Conservation (phyloP, 2,888 invertebrate species). For the Hyposoter dolosus region DNA sequence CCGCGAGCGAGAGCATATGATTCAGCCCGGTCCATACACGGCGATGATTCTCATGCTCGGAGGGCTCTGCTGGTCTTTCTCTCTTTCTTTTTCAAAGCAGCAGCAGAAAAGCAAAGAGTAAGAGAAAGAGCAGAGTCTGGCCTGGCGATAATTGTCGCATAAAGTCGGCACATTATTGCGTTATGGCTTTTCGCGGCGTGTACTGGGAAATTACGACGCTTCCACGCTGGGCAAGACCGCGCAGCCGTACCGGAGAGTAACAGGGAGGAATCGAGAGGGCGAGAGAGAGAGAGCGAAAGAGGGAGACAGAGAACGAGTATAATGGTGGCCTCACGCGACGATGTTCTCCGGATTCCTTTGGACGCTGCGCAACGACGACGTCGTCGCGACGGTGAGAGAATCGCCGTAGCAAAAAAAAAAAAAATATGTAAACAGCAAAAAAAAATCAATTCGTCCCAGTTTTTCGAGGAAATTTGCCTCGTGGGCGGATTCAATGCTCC, state of each 20-base stretch:
- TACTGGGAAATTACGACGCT: constrained; percentile 79
- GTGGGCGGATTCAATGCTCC: not conserved
- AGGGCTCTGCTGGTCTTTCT: not conserved
- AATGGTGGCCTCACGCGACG: constrained; percentile 67
- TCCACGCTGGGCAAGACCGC: constrained; percentile 68
- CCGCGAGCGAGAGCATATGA: constrained; percentile 41
- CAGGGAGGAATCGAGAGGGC: constrained; percentile 3
- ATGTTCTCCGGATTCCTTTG: constrained; percentile 65
- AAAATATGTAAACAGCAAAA: not conserved
- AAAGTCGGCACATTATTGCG: constrained; percentile 83
- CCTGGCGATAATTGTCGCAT: constrained; percentile 82
- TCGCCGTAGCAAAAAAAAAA: constrained; percentile 28
- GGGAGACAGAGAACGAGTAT: constrained; percentile 18
- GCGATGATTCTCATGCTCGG: constrained; percentile 38
- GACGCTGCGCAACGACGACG: constrained; percentile 39
- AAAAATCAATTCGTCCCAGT: not conserved
- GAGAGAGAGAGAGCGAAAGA: constrained; percentile 3
- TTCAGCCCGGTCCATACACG: constrained; percentile 33
- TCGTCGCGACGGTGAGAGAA: constrained; percentile 31
- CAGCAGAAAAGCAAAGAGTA: not conserved
- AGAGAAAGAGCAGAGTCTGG: constrained; percentile 67
- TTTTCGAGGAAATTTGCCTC: not conserved
- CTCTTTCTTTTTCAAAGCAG: not conserved
- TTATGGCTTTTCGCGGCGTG: constrained; percentile 78
- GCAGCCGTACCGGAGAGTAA: constrained; percentile 1